Base-by-base conservation (phyloP, 92 coral and sea anemone genomes). In the Diadumene lineata region DNA sequence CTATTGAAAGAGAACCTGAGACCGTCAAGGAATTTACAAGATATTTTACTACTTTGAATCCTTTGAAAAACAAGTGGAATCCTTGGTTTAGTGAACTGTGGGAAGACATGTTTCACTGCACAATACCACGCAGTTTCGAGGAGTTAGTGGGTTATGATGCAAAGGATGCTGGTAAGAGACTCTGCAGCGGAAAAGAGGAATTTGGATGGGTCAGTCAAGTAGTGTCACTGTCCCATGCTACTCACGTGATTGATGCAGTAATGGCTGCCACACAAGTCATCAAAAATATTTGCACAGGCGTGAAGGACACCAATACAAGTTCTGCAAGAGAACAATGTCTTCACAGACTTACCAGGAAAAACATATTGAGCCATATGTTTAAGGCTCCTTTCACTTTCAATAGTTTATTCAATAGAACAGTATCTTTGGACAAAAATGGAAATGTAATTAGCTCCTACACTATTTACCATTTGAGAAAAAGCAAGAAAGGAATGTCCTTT, bases 161-260 rank as follows among this genome's bases (percentile, higher is more conserved):
- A n/a, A n/a, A n/a, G n/a, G n/a, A n/a, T n/a, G 53, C 17, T 30
- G 29, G 24, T 11, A 0, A 17, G 0, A 50, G 34, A 24, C 15
- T 31, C 1, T 72, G 77, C 53, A 72, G 21, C 31, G 77, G 77
- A 0, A 22, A 28, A 8, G 66, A 72, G 11, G 33, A 72, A 24
- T 22, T 56, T 17, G 48, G 30, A 22, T 60, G 77, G 43, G 38
- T 56, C 1, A 28, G 34, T 32, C 77, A 72, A 63, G 32, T 60
- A 61, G 11, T 76, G 64, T 67, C 65, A 31, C 85, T 85, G 73
- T 83, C 86, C 43, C 74, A 81, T 38, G 90, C 79, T 2, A 68
- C 70, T 29, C 80, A 78, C 74, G 89, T 89, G n/a, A 57, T 85
- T 1, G 86, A 89, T 68, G 93, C 93, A 0, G 90, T 89, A 13